Evolutionary conservation across 2,888 invertebrate genomes (phyloP), one percentile per base, ranked within the genome.

Genomic region (Lycia hirtaria): DNA sequence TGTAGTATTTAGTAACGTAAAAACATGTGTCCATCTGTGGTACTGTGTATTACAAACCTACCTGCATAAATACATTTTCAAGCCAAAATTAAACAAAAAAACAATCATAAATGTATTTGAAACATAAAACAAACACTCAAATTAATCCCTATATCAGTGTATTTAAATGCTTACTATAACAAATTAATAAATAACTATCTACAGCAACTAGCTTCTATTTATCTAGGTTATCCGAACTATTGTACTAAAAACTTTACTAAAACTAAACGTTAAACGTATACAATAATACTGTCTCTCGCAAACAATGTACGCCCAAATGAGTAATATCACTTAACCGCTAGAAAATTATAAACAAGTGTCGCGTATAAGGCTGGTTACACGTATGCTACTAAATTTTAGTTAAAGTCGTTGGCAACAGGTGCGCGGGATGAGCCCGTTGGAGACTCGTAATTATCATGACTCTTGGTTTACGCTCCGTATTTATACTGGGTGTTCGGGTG

Each of bases 381-480:
- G 87, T 89, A 84, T 84, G 80, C 73, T 74, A 85, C 85, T 87
- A 88, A 88, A 89, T 88, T 88, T 87, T 81, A 87, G 88, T 88
- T 87, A 82, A 84, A 86, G 84, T 87, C 83, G 83, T 81, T 75
- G 81, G 89, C 91, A 90, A 89, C 91, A 90, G 88, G 91, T 91
- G 90, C 75, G 73, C 70, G 68, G 76, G 86, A 88, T 88, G 87
- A 84, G 84, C 77, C 79, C 77, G 76, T 73, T 70, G 72, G 78
- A 83, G 83, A 76, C 79, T 81, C 78, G 81, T 88, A 87, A 89
- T 89, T 87, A 88, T 87, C 80, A 81, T 83, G 78, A 77, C 78
- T 76, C 75, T 56, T 72, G 72, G 77, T 75, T 74, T 74, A 74
- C 66, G 70, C 65, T 70, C 45, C 56, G 56, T 63, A 56, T 65